phyloP scores from a whole-genome alignment of 2,888 invertebrate species.

The Cheiracanthium punctorium region DNA sequence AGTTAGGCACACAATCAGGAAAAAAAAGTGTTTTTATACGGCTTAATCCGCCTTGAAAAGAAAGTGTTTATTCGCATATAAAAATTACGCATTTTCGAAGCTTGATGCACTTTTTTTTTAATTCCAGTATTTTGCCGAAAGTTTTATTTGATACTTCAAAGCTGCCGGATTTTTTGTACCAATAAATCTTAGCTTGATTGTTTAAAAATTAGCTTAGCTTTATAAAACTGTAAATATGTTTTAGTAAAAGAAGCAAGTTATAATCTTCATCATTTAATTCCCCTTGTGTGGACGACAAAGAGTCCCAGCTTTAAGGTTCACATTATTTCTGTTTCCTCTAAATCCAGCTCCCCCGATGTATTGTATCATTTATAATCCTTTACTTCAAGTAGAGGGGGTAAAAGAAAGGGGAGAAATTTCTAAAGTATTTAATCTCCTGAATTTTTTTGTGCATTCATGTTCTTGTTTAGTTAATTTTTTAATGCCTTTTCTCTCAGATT shows the following conservation, averaged over 20 bases:
- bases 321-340: not conserved
- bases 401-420: not conserved
- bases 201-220: constrained; percentile 68
- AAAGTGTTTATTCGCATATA: constrained; percentile 65
- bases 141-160: constrained; percentile 65
- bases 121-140: constrained; percentile 43
- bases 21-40: constrained; percentile 65
- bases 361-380: constrained; percentile 14
- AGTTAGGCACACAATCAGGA: constrained; percentile 30
- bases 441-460: not conserved
- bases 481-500: constrained; percentile 2
- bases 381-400: not conserved
- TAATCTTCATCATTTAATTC: constrained; percentile 13
- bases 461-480: constrained; percentile 15
- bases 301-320: not conserved
- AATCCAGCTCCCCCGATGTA: not conserved
- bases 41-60: constrained; percentile 67
- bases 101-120: constrained; percentile 16
- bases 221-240: constrained; percentile 68
- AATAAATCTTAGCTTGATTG: constrained; percentile 64
- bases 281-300: constrained; percentile 4
- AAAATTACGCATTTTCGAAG: constrained; percentile 53
- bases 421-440: constrained; percentile 6
- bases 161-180: constrained; percentile 24
- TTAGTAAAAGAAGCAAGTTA: constrained; percentile 45